phyloP scores from a whole-genome alignment of 64 coral and sea anemone species.

The Acropora tenuis region DNA sequence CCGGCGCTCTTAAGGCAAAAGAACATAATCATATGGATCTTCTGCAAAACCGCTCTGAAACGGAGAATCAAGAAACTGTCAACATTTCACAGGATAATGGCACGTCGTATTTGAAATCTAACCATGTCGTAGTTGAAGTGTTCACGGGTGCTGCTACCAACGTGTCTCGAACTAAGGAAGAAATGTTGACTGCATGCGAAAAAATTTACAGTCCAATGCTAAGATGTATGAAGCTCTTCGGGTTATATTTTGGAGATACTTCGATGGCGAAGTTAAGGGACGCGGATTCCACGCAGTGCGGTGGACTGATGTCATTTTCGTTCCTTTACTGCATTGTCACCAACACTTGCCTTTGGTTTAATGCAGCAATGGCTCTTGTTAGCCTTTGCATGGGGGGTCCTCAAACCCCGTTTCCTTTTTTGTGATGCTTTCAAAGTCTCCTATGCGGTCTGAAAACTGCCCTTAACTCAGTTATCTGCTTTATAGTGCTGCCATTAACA shows the following conservation, averaged over 20 bases:
- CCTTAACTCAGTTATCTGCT: background rate
- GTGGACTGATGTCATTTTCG: background rate
- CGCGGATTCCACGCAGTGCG: too few relatives aligned
- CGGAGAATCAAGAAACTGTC: background rate
- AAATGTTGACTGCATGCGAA: background rate
- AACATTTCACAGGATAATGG: background rate
- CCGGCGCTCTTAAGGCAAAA: too few relatives aligned
- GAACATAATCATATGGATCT: background rate
- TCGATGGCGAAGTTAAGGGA: background rate
- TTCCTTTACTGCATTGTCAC: background rate
- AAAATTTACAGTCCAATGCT: background rate
- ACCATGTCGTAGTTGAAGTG: background rate
- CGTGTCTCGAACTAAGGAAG: background rate
- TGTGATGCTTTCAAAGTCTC: too few relatives aligned
- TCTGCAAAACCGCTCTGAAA: background rate
- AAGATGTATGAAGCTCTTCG: constrained; percentile 1
- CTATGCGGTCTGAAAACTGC: background rate
- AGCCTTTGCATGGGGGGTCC: background rate
- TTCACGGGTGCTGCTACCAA: background rate
- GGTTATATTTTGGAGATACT: constrained; percentile 2
- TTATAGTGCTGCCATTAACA: background rate
- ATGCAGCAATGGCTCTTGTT: background rate
- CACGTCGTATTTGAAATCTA: background rate
- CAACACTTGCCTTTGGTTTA: background rate
- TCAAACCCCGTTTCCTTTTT: background rate